phyloP scores from a whole-genome alignment of 2,888 invertebrate species.

The Petrolisthes manimaculis region DNA sequence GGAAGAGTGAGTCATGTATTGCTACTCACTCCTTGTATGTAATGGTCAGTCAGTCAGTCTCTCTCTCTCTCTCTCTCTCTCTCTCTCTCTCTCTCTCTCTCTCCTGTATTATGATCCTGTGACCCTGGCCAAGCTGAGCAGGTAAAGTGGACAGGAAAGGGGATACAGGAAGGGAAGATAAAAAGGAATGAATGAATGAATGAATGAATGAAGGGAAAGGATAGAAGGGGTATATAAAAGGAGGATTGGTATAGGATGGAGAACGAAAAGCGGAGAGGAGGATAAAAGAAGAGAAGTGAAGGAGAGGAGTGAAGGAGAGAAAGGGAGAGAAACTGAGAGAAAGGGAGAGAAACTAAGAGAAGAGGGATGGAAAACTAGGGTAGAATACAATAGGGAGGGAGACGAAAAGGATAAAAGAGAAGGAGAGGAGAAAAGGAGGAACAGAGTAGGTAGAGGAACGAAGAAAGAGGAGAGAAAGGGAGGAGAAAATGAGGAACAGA shows the following conservation, averaged over 20 bases:
- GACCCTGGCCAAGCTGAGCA: neutral
- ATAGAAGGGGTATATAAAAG: neutral
- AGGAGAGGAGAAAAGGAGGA: neutral
- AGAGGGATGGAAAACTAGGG: neutral
- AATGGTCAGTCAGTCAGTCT: neutral
- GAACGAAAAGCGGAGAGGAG: neutral
- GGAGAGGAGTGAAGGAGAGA: slow-evolving; percentile 14
- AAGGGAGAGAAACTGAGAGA: slow-evolving; percentile 21
- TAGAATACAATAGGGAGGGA: neutral
- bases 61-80: neutral
- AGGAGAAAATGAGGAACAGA: neutral
- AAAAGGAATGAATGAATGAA: neutral
- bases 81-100: slow-evolving; percentile 18
- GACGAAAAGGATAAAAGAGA: neutral
- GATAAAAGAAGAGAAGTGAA: neutral
- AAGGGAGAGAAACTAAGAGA: neutral
- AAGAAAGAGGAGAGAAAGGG: neutral
- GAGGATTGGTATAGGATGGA: neutral
- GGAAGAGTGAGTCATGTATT: neutral
- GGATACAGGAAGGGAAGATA: no score
- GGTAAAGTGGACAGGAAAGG: neutral
- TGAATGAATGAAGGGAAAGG: neutral
- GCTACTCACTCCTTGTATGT: neutral
- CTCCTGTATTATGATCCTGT: neutral
- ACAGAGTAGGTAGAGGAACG: neutral